Percentiles rank a stretch among this genome's conserved stretches.
Evolutionary conservation across 1,140 invertebrate species (phyloP).

Genomic region (Drosophila paulistorum): DNA sequence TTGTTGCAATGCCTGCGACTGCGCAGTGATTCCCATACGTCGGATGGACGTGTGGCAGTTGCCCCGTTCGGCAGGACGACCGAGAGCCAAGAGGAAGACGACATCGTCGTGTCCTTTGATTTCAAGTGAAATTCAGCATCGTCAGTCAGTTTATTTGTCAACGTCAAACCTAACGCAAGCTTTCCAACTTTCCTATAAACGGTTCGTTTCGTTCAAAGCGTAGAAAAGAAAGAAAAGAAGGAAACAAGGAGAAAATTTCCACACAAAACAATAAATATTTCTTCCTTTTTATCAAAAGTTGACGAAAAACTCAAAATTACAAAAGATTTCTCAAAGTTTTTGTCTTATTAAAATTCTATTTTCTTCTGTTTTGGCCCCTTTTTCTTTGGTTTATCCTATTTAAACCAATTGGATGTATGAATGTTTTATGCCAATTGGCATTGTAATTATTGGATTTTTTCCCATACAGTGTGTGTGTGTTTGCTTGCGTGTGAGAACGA

Average conservation of each 20-base stretch:
- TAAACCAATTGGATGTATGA: conserved; percentile 11
- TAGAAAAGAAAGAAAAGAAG: background rate
- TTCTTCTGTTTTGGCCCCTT: background rate
- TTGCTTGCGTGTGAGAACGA: background rate
- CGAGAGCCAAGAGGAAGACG: too few relatives aligned
- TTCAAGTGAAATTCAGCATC: background rate
- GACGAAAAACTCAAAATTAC: background rate
- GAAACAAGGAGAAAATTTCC: background rate
- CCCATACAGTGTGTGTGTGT: conserved; percentile 14
- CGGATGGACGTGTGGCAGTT: background rate
- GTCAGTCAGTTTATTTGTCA: conserved; percentile 16
- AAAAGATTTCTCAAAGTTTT: background rate
- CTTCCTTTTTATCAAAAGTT: too few relatives aligned
- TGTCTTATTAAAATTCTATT: background rate
- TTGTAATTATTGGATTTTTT: conserved; percentile 63
- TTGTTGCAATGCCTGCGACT: background rate
- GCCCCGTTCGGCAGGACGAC: background rate
- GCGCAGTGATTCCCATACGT: background rate
- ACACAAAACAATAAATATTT: background rate
- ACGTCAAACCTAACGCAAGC: conserved; percentile 10
- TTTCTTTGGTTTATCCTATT: background rate
- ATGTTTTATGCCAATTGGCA: conserved; percentile 39
- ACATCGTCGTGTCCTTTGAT: conserved; percentile 7
- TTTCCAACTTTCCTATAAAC: conserved; percentile 1
- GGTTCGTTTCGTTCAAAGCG: background rate